phyloP scores from a whole-genome alignment of 2,113 vertebrate species.

The Oxyura jamaicensis region DNA sequence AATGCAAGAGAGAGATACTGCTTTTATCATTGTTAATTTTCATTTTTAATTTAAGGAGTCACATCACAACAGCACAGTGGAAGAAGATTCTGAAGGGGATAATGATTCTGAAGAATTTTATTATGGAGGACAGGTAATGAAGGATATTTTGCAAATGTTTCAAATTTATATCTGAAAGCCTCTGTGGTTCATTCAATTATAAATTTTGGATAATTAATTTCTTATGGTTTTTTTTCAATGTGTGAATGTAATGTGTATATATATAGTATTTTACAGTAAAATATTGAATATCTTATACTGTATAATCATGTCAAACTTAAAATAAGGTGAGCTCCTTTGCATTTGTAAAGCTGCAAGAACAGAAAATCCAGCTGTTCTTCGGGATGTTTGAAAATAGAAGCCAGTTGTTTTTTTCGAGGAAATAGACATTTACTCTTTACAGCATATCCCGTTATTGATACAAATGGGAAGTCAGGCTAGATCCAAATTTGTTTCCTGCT shows the following conservation, averaged over 20 bases:
- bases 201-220: background rate
- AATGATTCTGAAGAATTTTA: slow-evolving; percentile 93
- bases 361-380: background rate
- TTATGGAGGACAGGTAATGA: slow-evolving; percentile 88
- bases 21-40: background rate
- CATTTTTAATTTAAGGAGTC: slow-evolving; percentile 76
- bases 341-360: background rate
- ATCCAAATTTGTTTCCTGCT: background rate
- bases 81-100: slow-evolving; percentile 92
- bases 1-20: background rate
- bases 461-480: background rate
- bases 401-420: background rate
- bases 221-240: accelerated
- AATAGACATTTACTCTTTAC: background rate
- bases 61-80: slow-evolving; percentile 83
- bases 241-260: background rate
- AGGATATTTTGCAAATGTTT: background rate
- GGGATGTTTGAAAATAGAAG: background rate
- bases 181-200: background rate
- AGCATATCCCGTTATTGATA: background rate
- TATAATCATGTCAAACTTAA: background rate
- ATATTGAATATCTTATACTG: background rate
- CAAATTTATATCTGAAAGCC: background rate
- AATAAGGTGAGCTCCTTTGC: background rate
- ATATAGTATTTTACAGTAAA: background rate